Evolutionary conservation across 2,888 invertebrate species (phyloP), one percentile per base, ranked within the genome.

Genomic region (Brachyptera putata): DNA sequence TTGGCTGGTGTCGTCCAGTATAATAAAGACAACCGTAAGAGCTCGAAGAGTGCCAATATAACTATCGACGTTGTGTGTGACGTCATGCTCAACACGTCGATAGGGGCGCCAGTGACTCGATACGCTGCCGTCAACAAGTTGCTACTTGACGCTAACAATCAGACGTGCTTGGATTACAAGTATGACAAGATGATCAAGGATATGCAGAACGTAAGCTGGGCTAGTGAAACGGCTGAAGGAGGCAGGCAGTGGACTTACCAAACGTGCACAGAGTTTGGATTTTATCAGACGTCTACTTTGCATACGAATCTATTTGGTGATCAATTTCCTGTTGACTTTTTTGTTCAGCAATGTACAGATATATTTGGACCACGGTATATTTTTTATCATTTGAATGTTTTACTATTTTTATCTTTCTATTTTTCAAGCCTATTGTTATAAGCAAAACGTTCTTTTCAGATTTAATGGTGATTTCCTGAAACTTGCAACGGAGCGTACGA

Each of bases 1-100:
- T 91, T 96, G 74, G 95, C 93, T 56, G 92, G 86, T 39, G 82
- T 95, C 39, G 95, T 96, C 0, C 96, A 97, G 70, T 96, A 96
- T 73, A 95, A 96, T 73, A 90, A 91, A 71, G 95, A 95, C 70
- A 95, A 64, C 53, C 81, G 94, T 25, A 84, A 84, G 9, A 79
- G 85, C 70, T 53, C 73, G 0, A 76, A 76, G 58, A 81, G 79
- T 26, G 80, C 80, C 14, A 87, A 85, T 65, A 78, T 92, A 7
- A 92, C 93, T 1, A 89, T 96, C 24, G 87, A 91, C 71, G 82
- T 84, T 16, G 80, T 92, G 7, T 97, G 96, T 71, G 78, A 83
- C 63, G 82, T 92, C 58, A 84, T 96, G 82, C 79, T 81, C 0
- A 80, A 85, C 65, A 73, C 81, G 13, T 78, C 78, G 0, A 73